Base-by-base conservation (phyloP, 2,888 invertebrate species). In the Sphecodes monilicornis region DNA sequence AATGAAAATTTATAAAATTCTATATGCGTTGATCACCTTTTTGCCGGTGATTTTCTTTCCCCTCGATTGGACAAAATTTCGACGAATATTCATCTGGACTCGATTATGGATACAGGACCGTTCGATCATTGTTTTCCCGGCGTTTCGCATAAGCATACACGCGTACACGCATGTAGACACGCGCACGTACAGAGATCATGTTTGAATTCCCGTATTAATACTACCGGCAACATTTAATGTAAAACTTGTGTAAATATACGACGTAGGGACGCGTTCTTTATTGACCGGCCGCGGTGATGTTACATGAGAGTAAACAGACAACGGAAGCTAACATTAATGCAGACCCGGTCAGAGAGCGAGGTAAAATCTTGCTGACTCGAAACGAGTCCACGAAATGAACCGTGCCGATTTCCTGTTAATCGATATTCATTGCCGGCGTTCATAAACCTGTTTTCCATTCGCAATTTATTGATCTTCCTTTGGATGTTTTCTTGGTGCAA, bases 231-330 rank as follows among this genome's bases (percentile, higher is more conserved):
- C 60, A 75, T 57, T 74, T 80, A 69, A 75, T 69, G 79, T 74
- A 80, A 80, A 75, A 75, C 60, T 32, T 54, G 69, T 60, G 79
- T 41, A 80, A 80, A 80, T 70, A 80, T 69, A 46, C 57, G 66
- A n/a, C 41, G 50, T 29, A 16, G 26, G 16, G 29, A n/a, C 16
- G 60, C 69, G 79, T 69, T 69, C 69, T 73, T 72, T 46, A 66
- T 78, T 73, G 46, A 68, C 46, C n/a, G 29, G 78, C 72, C 26
- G 29, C 76, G 50, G 50, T 50, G 68, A 50, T 76, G 64, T 68
- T 76, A 54, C 76, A 68, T 18, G 39, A 50, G 41, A n/a, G 64
- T 64, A 64, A 68, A 68, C 76, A 50, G 50, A 50, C 43, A 54
- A 50, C 26, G 50, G 32, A 68, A 71, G 70, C 32, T 46, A 43